Evolutionary conservation across 2,888 invertebrate genomes (phyloP), one percentile per base, ranked within the genome.

Genomic region (Melikaiella ostensackeni): DNA sequence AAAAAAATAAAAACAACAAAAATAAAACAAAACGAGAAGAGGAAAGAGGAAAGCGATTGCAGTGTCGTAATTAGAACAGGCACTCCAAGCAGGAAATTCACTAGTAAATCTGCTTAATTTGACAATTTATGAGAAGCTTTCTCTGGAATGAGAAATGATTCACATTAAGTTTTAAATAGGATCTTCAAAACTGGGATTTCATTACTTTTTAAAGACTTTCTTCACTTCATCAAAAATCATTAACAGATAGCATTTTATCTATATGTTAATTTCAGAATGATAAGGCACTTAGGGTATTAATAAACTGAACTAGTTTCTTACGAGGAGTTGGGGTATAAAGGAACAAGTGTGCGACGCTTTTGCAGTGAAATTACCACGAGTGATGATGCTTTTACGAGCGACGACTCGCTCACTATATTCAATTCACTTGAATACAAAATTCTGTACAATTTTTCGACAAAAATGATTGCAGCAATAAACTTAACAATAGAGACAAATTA

Each of bases 341-440:
- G 33, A 63, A n/a, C 63, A 63, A 59, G 27, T 59, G 6, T 59
- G 27, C 27, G 27, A 59, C 27, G 27, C 59, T 59, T 59, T 59
- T 13, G 2, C 27, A 16, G 27, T 59, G 27, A 59, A 59, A 27
- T 27, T 59, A 59, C 27, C 13, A 59, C 59, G 59, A 27, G 21
- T 21, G 13, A 27, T 59, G 24, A 59, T 59, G 7, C 59, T 70
- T 70, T 70, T 70, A 70, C 46, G 66, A 70, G 66, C 70, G 30
- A 50, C 33, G 30, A 70, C 50, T 55, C 70, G 33, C 50, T 50
- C 50, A 50, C 50, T 70, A 70, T 70, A 70, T 70, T 70, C 50
- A 70, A 70, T 55, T 70, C 6, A 70, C 50, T 70, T 70, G 70
- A 70, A 70, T 70, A 70, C 70, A 70, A 70, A 70, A 70, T 70